Percentiles rank a stretch among this genome's conserved stretches.
Conservation (phyloP, 1,140 invertebrate species). For the Lerema accius region DNA sequence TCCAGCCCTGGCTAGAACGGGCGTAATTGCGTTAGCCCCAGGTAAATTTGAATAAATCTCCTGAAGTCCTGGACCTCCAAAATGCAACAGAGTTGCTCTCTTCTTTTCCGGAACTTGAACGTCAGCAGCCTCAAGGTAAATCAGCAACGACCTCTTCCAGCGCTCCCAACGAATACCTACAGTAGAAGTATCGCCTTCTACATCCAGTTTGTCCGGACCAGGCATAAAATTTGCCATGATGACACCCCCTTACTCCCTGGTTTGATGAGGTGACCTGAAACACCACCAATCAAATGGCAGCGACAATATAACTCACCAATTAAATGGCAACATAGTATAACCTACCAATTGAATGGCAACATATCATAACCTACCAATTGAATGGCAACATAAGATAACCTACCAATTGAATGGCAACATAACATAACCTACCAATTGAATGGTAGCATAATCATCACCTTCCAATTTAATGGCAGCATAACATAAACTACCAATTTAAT, state of each 20-base stretch:
- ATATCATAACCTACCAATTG: no score
- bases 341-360: no score
- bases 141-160: conserved; percentile 14
- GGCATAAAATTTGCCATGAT: conserved; percentile 10
- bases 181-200: neutral
- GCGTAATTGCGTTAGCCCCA: neutral
- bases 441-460: no score
- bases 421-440: no score
- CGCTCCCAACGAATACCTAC: conserved; percentile 3
- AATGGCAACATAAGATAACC: no score
- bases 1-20: no score
- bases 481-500: no score
- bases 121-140: conserved; percentile 15
- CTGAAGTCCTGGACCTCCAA: conserved; percentile 11
- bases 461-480: no score
- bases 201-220: conserved; percentile 5
- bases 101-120: conserved; percentile 1
- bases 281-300: neutral
- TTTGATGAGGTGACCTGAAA: conserved; percentile 12
- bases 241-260: neutral
- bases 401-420: no score
- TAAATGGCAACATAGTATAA: no score
- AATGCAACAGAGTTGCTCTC: conserved; percentile 14
- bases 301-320: no score
- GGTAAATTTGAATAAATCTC: conserved; percentile 38